These are phyloP conservation scores for Temnothorax ravouxi DNA, from an alignment of 2,888 invertebrate species.

Conservation along the genomic window DNA sequence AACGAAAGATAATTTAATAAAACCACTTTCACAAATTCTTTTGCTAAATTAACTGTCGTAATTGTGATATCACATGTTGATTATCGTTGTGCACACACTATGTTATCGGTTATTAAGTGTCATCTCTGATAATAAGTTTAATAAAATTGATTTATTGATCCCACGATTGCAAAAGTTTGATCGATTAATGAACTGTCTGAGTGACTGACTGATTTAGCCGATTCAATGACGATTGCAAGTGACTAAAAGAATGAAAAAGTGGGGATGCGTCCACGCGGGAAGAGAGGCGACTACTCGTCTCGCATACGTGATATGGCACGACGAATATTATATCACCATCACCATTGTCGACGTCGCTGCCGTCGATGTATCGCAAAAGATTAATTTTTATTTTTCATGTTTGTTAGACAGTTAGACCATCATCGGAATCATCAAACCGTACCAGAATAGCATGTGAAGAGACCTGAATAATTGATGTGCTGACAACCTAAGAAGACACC, in stretches of 20 bases:
- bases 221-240: conserved; percentile 51
- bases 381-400: neutral
- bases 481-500: neutral
- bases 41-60: neutral
- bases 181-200: conserved; percentile 57
- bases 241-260: conserved; percentile 58
- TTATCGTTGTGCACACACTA: neutral
- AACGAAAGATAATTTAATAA: neutral
- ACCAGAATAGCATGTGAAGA: neutral
- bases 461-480: neutral
- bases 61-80: neutral
- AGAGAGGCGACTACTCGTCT: conserved; percentile 61
- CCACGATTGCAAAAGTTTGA: conserved; percentile 7
- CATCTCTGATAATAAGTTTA: neutral
- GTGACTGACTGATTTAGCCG: conserved; percentile 59
- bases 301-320: conserved; percentile 48
- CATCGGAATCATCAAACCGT: neutral
- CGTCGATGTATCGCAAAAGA: neutral
- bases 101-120: neutral
- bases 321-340: conserved; percentile 19
- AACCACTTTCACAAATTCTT: conserved; percentile 4
- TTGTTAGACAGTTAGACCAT: neutral
- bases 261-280: conserved; percentile 47
- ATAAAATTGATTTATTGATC: neutral
- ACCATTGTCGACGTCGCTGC: neutral